phyloP scores from a whole-genome alignment of 2,113 vertebrate species.

The Colistium nudipinnis region DNA sequence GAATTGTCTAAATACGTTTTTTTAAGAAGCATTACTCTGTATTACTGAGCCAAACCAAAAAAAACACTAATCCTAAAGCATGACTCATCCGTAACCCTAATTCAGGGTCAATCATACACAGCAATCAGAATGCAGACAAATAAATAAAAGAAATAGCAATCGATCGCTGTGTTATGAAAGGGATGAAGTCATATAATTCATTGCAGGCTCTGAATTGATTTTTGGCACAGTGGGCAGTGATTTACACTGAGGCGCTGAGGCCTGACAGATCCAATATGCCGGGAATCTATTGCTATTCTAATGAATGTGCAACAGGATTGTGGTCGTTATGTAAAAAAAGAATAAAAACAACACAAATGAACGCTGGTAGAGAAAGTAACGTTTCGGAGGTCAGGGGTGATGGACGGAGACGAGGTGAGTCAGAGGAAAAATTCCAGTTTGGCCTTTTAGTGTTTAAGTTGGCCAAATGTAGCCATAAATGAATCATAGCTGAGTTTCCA shows the following conservation, averaged over 20 bases:
- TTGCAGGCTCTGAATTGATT: not conserved
- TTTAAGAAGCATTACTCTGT: not conserved
- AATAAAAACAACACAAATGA: too few relatives aligned
- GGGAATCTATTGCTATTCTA: not conserved
- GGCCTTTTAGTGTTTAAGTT: too few relatives aligned
- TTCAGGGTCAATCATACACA: not conserved
- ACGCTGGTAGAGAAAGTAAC: too few relatives aligned
- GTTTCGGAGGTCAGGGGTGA: too few relatives aligned
- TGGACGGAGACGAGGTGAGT: too few relatives aligned
- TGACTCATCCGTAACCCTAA: not conserved
- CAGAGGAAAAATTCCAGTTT: too few relatives aligned
- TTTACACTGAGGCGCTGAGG: not conserved
- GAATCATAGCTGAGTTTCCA: too few relatives aligned
- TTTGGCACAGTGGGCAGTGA: not conserved
- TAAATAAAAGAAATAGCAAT: not conserved
- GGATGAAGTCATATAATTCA: not conserved
- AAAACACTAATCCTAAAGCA: too few relatives aligned
- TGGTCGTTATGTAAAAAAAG: too few relatives aligned
- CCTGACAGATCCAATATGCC: not conserved
- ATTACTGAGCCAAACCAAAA: not conserved
- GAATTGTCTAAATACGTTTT: too few relatives aligned
- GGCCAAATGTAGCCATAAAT: too few relatives aligned
- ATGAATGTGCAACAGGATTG: too few relatives aligned
- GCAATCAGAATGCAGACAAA: not conserved
- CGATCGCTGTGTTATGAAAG: not conserved